Percentiles rank a stretch among this genome's conserved stretches.
phyloP scores from a whole-genome alignment of 2,888 invertebrate species.

The Sipha maydis region DNA sequence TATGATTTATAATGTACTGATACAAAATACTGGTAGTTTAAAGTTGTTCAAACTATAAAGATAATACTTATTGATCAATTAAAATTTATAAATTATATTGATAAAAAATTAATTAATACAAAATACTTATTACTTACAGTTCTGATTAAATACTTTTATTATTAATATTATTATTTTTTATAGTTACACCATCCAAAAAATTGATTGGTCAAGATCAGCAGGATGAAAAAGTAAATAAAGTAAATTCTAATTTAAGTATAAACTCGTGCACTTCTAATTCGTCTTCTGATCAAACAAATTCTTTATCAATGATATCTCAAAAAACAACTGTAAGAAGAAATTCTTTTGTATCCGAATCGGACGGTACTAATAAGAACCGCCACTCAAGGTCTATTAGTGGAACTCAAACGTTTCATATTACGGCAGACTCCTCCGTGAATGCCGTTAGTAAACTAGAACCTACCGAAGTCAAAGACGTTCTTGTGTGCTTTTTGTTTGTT shows the following conservation, averaged over 20 bases:
- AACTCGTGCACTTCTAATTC: constrained; percentile 32
- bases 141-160: background rate
- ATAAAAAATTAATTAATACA: background rate
- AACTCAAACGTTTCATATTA: constrained; percentile 66
- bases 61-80: too few relatives aligned
- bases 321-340: constrained; percentile 39
- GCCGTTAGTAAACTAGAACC: constrained; percentile 80
- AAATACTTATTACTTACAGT: background rate
- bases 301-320: constrained; percentile 48
- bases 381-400: constrained; percentile 73
- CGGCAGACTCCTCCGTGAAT: constrained; percentile 55
- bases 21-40: too few relatives aligned
- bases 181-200: constrained; percentile 51
- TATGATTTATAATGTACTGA: too few relatives aligned
- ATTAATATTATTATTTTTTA: background rate
- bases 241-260: constrained; percentile 46
- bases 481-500: constrained; percentile 89
- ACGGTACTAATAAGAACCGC: background rate
- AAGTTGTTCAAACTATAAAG: too few relatives aligned
- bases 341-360: constrained; percentile 22
- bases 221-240: constrained; percentile 37
- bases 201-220: constrained; percentile 6
- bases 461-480: constrained; percentile 86
- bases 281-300: constrained; percentile 48
- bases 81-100: too few relatives aligned